Evolutionary conservation across 2,113 vertebrate genomes (phyloP).

Genomic region (pig (Sus scrofa)): DNA sequence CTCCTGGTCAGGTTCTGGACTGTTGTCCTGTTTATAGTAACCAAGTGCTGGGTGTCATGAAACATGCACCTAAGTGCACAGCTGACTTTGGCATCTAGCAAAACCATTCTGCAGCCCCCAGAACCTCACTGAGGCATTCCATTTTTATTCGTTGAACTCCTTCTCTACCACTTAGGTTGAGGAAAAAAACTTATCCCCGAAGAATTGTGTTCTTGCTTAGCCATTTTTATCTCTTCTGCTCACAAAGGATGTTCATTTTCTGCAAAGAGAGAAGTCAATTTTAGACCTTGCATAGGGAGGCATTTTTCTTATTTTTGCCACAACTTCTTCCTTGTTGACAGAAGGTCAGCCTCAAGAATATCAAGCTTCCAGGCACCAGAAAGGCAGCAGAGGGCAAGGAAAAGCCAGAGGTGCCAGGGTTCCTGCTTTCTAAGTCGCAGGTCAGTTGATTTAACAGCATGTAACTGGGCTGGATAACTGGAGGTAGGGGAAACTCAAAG

Average conservation of each 20-base stretch:
- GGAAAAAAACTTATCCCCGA: background rate
- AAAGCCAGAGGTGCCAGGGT: background rate
- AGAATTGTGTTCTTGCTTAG: background rate
- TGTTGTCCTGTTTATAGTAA: background rate
- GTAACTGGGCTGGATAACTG: background rate
- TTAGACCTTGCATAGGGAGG: too few species aligned
- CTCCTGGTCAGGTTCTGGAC: background rate
- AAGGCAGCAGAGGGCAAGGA: background rate
- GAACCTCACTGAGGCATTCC: background rate
- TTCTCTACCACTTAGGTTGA: background rate
- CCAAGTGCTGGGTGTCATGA: background rate
- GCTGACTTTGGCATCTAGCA: background rate
- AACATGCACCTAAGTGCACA: background rate
- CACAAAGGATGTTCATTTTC: background rate
- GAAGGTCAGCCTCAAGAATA: background rate
- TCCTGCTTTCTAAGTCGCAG: background rate
- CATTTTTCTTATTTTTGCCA: background rate
- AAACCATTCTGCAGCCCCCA: background rate
- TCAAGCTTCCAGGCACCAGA: background rate
- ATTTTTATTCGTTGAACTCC: background rate
- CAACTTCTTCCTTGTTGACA: background rate
- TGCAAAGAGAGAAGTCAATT: background rate
- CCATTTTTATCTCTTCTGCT: background rate
- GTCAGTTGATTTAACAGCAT: background rate
- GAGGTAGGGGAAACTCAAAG: background rate